These are phyloP conservation scores for Chauna torquata DNA, from an alignment of 2,113 vertebrate genomes.

Conservation along the genomic window DNA sequence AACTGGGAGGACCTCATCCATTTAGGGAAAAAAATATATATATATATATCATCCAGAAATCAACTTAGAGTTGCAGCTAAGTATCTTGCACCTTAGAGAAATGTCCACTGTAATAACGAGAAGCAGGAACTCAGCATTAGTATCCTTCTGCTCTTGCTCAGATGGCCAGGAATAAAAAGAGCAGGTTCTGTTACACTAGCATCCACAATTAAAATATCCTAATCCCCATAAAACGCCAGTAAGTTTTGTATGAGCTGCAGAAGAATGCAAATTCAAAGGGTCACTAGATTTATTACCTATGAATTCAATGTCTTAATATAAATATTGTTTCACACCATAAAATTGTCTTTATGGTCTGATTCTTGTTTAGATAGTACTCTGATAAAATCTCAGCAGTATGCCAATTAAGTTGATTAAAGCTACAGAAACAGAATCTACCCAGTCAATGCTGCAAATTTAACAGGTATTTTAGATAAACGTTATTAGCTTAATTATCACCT, in stretches of 20 bases:
- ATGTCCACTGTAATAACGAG: constrained; percentile 10
- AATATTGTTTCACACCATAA: constrained; percentile 50
- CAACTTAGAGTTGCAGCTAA: constrained; percentile 15
- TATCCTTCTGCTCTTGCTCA: constrained; percentile 28
- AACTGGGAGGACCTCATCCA: constrained; percentile 34
- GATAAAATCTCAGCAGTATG: constrained; percentile 62
- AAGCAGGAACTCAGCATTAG: constrained; percentile 35
- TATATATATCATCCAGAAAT: neutral
- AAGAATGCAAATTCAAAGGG: constrained; percentile 56
- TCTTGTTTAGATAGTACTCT: constrained; percentile 59
- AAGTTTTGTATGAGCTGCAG: constrained; percentile 34
- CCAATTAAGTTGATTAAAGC: constrained; percentile 55
- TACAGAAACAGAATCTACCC: constrained; percentile 60
- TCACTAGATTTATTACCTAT: constrained; percentile 50
- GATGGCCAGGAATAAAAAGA: constrained; percentile 11
- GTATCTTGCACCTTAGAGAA: constrained; percentile 11
- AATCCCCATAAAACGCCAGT: constrained; percentile 30
- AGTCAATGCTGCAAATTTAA: constrained; percentile 66
- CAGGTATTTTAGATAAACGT: constrained; percentile 56
- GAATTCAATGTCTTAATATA: constrained; percentile 33
- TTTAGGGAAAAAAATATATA: neutral
- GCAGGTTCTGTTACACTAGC: neutral
- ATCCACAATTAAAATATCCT: constrained; percentile 48
- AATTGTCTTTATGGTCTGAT: constrained; percentile 22
- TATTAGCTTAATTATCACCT: constrained; percentile 61